Conservation (phyloP, 2,797 vertebrate species). For the Thalassophryne amazonica region DNA sequence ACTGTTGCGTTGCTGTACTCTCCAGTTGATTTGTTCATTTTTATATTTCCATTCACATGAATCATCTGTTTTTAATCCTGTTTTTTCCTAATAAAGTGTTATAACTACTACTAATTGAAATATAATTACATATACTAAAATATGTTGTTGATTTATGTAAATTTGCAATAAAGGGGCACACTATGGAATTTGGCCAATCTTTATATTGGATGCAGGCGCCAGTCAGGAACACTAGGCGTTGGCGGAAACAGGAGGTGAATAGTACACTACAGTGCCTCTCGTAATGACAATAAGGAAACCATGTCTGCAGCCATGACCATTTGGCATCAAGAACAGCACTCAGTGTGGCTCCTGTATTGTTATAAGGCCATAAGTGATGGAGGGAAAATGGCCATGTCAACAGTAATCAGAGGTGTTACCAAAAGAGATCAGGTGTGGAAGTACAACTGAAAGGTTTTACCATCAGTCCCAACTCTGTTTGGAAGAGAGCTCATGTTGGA, state of each 20-base stretch:
- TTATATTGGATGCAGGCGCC: background rate
- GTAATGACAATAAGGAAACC: constrained; percentile 68
- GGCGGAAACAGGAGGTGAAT: constrained; percentile 70
- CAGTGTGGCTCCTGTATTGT: constrained; percentile 53
- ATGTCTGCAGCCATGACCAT: constrained; percentile 63
- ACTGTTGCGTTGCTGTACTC: constrained; percentile 24
- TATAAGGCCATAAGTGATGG: constrained; percentile 1
- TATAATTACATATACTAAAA: constrained; percentile 9
- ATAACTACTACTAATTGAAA: background rate
- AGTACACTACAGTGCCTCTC: constrained; percentile 65
- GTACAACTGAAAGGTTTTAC: background rate
- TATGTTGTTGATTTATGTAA: background rate
- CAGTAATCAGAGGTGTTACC: constrained; percentile 20
- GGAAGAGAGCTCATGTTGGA: too few relatives aligned
- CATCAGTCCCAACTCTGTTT: too few relatives aligned
- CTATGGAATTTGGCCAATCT: background rate
- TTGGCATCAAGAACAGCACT: constrained; percentile 55
- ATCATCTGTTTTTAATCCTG: too few relatives aligned
- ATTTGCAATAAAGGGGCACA: background rate
- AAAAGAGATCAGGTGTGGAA: background rate
- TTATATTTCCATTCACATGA: too few relatives aligned
- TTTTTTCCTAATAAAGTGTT: constrained; percentile 3
- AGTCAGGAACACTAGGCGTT: constrained; percentile 20
- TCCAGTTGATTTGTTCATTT: too few relatives aligned
- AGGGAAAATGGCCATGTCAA: constrained; percentile 17